Evolutionary conservation across 2,113 vertebrate species (phyloP).

Genomic region (Xyliphius kryptos): DNA sequence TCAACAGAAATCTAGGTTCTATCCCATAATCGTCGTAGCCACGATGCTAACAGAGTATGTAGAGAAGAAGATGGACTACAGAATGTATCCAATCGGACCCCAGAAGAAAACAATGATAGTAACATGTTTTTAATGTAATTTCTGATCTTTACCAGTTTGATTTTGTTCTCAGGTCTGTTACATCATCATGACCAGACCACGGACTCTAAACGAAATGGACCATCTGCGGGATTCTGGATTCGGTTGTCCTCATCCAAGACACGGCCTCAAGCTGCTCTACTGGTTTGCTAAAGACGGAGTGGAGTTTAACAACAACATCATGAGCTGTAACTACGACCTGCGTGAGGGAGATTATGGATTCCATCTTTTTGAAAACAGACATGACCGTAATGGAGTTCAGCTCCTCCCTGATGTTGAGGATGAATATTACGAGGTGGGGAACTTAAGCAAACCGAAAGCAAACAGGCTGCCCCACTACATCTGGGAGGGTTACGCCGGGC

Average conservation of each 20-base stretch:
- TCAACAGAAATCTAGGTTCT: too few relatives aligned
- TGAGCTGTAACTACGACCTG: not conserved
- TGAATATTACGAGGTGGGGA: constrained; percentile 14
- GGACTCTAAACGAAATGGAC: constrained; percentile 24
- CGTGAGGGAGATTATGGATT: constrained; percentile 12
- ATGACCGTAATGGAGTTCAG: not conserved
- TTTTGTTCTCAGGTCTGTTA: not conserved
- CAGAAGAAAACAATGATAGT: too few relatives aligned
- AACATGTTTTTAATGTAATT: too few relatives aligned
- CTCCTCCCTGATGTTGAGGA: constrained; percentile 9
- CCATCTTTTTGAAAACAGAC: constrained; percentile 20
- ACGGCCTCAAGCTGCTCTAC: constrained; percentile 41
- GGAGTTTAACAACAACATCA: not conserved
- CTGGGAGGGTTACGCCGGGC: not conserved
- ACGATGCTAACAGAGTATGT: too few relatives aligned
- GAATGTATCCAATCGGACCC: too few relatives aligned
- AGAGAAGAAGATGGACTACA: too few relatives aligned
- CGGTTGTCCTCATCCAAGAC: constrained; percentile 35
- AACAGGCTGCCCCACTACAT: not conserved
- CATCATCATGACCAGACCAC: not conserved
- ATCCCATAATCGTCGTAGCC: too few relatives aligned
- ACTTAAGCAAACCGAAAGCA: not conserved
- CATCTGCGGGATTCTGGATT: constrained; percentile 19
- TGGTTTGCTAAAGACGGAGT: constrained; percentile 42
- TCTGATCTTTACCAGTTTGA: not conserved